These are phyloP conservation scores for Andrena dorsata DNA, from an alignment of 2,888 invertebrate species.

Conservation along the genomic window DNA sequence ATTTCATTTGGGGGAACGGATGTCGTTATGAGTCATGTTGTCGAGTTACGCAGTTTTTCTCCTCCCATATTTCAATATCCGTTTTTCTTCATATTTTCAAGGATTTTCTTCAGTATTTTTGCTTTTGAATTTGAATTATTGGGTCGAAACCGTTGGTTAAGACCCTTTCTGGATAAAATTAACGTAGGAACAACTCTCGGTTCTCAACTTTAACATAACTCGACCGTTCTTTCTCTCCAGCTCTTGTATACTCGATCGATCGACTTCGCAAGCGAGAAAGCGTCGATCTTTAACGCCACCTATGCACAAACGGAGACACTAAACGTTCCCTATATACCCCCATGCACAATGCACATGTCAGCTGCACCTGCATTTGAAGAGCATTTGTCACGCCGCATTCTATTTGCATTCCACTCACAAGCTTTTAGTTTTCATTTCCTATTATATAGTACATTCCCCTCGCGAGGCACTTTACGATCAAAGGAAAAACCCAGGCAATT, in stretches of 20 bases:
- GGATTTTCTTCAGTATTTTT: no score
- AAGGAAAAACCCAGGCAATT: neutral
- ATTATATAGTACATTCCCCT: no score
- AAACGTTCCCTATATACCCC: neutral
- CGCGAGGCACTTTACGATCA: neutral
- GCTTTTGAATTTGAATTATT: neutral
- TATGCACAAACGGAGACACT: constrained; percentile 5
- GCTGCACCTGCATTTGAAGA: neutral
- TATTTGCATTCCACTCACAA: neutral
- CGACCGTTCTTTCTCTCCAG: fast-evolving
- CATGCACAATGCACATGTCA: neutral
- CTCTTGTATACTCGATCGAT: constrained; percentile 24
- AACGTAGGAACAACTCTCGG: constrained; percentile 79
- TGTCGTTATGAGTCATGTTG: no score
- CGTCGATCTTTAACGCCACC: constrained; percentile 29
- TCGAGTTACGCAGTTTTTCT: no score
- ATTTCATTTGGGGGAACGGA: no score
- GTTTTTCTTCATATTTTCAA: no score
- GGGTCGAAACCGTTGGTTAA: constrained; percentile 77
- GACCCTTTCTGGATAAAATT: constrained; percentile 82
- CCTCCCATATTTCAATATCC: no score
- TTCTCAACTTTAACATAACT: constrained; percentile 52
- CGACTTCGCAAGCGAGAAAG: constrained; percentile 56
- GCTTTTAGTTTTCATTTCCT: neutral
- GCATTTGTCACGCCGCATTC: neutral